These are phyloP conservation scores for Sigmodon hispidus DNA, from an alignment of 2,113 vertebrate species.

Conservation along the genomic window DNA sequence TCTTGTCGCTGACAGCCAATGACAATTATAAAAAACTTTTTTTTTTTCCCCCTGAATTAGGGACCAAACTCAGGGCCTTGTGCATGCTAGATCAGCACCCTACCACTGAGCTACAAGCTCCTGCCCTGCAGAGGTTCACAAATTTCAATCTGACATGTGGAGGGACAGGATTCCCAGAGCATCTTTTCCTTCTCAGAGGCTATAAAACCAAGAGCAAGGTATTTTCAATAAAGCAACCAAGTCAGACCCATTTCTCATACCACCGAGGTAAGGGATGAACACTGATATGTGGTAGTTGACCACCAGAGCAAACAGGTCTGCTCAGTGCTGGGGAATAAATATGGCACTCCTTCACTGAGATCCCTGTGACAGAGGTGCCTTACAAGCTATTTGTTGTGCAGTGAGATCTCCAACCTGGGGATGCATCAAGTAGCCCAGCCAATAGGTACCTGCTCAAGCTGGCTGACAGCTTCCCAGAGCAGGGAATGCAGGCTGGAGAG, in stretches of 20 bases:
- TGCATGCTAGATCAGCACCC: no score
- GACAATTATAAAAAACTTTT: background rate
- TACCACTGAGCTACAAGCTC: background rate
- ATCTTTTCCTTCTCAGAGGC: background rate
- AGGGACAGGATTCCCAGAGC: background rate
- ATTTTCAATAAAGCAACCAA: background rate
- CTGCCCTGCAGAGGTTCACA: background rate
- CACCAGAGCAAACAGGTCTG: background rate
- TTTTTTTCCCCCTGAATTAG: background rate
- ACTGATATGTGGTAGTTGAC: background rate
- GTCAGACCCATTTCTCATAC: background rate
- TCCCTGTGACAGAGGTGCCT: fast-evolving
- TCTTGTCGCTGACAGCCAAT: background rate
- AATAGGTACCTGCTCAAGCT: slow-evolving; percentile 94
- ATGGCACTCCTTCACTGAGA: fast-evolving
- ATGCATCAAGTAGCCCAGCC: background rate
- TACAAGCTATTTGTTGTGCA: fast-evolving
- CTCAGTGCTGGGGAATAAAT: fast-evolving
- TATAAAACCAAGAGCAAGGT: background rate
- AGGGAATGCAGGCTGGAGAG: slow-evolving; percentile 96
- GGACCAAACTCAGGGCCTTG: background rate
- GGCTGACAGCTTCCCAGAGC: slow-evolving; percentile 94
- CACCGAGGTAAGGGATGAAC: background rate
- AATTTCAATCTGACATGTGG: background rate
- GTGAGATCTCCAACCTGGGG: fast-evolving